Evolutionary conservation across 2,888 invertebrate species (phyloP).

Genomic region (Actias luna): DNA sequence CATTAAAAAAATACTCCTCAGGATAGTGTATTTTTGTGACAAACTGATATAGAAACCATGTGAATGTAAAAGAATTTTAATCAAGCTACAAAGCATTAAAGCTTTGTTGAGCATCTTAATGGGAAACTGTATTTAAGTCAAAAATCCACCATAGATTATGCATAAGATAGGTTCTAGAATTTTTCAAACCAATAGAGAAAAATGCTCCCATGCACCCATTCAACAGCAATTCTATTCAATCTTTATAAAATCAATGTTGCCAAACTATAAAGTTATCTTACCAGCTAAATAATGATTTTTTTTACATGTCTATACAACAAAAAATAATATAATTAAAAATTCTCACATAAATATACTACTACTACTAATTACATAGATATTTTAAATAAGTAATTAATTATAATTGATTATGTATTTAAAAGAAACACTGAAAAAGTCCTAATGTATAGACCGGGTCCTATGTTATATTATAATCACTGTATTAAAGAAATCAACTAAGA

Average conservation of each 20-base stretch:
- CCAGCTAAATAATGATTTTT: conserved; percentile 18
- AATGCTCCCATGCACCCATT: too few relatives aligned
- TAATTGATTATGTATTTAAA: background rate
- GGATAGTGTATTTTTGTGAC: too few relatives aligned
- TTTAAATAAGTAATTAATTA: conserved; percentile 15
- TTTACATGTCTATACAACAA: conserved; percentile 32
- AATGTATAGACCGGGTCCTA: background rate
- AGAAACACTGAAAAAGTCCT: background rate
- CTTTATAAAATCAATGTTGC: background rate
- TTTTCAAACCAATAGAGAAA: too few relatives aligned
- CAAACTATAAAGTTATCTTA: conserved; percentile 16
- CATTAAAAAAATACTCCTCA: too few relatives aligned
- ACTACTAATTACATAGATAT: conserved; percentile 20
- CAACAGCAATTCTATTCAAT: too few relatives aligned
- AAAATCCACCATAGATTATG: too few relatives aligned
- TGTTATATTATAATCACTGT: background rate
- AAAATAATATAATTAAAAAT: conserved; percentile 11
- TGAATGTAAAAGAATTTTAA: too few relatives aligned
- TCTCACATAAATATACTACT: conserved; percentile 28
- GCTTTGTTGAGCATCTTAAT: too few relatives aligned
- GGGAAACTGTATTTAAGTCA: too few relatives aligned
- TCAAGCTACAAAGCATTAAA: too few relatives aligned
- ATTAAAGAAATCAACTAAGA: background rate
- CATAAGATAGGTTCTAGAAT: too few relatives aligned
- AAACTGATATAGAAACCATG: too few relatives aligned